Evolutionary conservation across 2,888 invertebrate genomes (phyloP).

Genomic region (Tetropium fuscum): DNA sequence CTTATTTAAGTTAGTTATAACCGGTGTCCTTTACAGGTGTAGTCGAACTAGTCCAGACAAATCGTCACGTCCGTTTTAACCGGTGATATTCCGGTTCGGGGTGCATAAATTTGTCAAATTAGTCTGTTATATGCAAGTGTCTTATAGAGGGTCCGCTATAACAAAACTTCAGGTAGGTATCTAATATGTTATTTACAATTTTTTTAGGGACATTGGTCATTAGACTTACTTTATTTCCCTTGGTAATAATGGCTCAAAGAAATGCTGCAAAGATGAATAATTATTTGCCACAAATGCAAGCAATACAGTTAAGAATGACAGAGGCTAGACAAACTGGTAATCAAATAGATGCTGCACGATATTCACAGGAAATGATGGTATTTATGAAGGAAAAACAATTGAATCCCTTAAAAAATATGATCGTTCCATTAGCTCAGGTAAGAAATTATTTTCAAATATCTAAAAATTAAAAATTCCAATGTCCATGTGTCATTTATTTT

Average conservation of each 20-base stretch:
- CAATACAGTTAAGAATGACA: constrained; percentile 85
- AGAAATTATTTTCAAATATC: not conserved
- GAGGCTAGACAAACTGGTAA: constrained; percentile 88
- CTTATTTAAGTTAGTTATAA: too few species aligned
- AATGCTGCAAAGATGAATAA: constrained; percentile 87
- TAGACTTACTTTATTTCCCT: constrained; percentile 83
- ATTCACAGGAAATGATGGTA: constrained; percentile 81
- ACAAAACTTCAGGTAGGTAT: too few species aligned
- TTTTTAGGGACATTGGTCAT: constrained; percentile 80
- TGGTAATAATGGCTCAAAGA: constrained; percentile 85
- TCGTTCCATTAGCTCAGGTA: constrained; percentile 84
- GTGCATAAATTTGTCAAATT: too few species aligned
- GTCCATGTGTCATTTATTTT: too few species aligned
- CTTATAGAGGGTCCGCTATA: too few species aligned
- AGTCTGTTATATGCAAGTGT: too few species aligned
- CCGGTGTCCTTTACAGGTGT: too few species aligned
- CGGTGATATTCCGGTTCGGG: too few species aligned
- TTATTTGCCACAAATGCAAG: constrained; percentile 86
- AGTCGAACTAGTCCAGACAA: too few species aligned
- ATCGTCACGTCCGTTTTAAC: too few species aligned
- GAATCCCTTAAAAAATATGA: constrained; percentile 83
- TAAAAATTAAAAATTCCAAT: not conserved
- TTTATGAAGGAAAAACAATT: constrained; percentile 88
- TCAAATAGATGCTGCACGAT: constrained; percentile 79
- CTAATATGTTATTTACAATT: not conserved